Conservation (phyloP, 1,140 invertebrate genomes). For the Euschistus heros region DNA sequence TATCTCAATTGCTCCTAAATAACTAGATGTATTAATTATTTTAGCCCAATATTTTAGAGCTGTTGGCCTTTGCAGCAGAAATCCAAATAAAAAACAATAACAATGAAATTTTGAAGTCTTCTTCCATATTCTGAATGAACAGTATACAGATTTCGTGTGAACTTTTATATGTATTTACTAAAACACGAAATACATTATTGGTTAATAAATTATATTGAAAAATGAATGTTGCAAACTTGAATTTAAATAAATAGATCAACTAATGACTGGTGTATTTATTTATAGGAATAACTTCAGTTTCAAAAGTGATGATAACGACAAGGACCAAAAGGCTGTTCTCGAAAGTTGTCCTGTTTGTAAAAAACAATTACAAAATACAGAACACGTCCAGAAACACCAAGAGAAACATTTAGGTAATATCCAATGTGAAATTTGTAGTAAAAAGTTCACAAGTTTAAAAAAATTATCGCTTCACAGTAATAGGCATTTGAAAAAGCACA, state of each 20-base stretch:
- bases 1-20: too few species aligned
- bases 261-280: background rate
- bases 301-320: background rate
- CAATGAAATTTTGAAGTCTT: too few species aligned
- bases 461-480: background rate
- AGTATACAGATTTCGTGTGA: too few species aligned
- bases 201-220: background rate
- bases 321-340: background rate
- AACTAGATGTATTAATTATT: too few species aligned
- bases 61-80: too few species aligned
- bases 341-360: background rate
- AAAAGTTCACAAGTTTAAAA: background rate
- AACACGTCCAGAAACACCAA: background rate
- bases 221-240: background rate
- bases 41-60: too few species aligned
- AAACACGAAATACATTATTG: too few species aligned
- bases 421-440: background rate
- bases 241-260: background rate
- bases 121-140: too few species aligned
- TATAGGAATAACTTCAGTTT: background rate
- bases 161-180: too few species aligned
- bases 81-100: too few species aligned
- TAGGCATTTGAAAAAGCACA: constrained; percentile 1
- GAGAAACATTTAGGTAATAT: background rate
- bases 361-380: background rate